Conservation (phyloP, 92 coral and sea anemone species). For the Palythoa grandis region DNA sequence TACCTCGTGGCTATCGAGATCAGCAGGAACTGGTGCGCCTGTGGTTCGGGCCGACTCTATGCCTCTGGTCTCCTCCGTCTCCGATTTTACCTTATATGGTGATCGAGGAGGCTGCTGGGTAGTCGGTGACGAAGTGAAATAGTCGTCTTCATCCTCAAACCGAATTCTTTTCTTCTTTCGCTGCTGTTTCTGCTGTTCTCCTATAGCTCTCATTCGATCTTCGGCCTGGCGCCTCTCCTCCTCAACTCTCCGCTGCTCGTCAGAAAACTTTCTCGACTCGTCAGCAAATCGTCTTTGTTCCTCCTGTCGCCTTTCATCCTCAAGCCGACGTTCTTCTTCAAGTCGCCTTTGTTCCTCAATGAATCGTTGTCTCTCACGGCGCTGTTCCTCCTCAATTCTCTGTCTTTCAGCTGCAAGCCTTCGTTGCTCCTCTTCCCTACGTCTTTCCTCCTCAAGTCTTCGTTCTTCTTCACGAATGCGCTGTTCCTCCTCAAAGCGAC, state of each 20-base stretch:
- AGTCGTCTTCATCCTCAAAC: constrained; percentile 65
- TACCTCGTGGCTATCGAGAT: constrained; percentile 35
- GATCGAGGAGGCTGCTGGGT: constrained; percentile 47
- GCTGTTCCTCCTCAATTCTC: constrained; percentile 73
- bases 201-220: constrained; percentile 65
- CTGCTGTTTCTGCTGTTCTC: constrained; percentile 56
- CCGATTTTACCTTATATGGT: constrained; percentile 48
- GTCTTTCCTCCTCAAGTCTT: constrained; percentile 47
- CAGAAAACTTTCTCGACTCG: constrained; percentile 50
- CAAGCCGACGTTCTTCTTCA: constrained; percentile 64
- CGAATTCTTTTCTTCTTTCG: constrained; percentile 58
- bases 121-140: background rate
- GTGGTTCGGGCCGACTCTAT: constrained; percentile 14
- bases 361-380: constrained; percentile 67
- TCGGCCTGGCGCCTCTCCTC: constrained; percentile 72
- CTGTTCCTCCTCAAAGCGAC: constrained; percentile 52
- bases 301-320: constrained; percentile 67
- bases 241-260: constrained; percentile 61
- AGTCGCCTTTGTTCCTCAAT: constrained; percentile 66
- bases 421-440: constrained; percentile 42
- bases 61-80: constrained; percentile 49
- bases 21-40: constrained; percentile 28
- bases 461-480: constrained; percentile 53
- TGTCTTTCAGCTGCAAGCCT: constrained; percentile 73
- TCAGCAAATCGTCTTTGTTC: constrained; percentile 60